These are phyloP conservation scores for Megalonaias nervosa DNA, from an alignment of 1,140 invertebrate species.

Conservation along the genomic window DNA sequence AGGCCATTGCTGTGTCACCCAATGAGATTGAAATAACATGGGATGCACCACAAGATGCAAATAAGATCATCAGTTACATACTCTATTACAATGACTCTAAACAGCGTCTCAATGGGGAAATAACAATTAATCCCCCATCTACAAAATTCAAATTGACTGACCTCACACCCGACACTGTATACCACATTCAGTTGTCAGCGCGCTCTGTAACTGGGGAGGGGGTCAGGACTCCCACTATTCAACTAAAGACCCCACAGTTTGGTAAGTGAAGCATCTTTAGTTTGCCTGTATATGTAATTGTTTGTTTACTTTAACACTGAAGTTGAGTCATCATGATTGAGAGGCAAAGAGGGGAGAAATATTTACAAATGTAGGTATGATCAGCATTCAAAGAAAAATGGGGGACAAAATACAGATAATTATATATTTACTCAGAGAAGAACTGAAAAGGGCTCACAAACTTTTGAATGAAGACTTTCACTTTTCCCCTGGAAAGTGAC, in stretches of 20 bases:
- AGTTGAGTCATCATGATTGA: too few relatives aligned
- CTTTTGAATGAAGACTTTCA: too few relatives aligned
- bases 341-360: too few relatives aligned
- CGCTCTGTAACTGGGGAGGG: slow-evolving; percentile 93
- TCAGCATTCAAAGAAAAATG: too few relatives aligned
- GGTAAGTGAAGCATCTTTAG: slow-evolving; percentile 80
- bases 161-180: slow-evolving; percentile 95
- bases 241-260: slow-evolving; percentile 95
- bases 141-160: slow-evolving; percentile 88
- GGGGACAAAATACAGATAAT: too few relatives aligned
- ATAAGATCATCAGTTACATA: slow-evolving; percentile 95
- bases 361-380: too few relatives aligned
- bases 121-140: slow-evolving; percentile 79
- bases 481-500: too few relatives aligned
- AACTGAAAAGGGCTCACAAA: too few relatives aligned
- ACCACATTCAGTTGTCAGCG: slow-evolving; percentile 96
- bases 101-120: slow-evolving; percentile 81
- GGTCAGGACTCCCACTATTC: slow-evolving; percentile 93
- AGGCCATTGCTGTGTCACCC: slow-evolving; percentile 76
- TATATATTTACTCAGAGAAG: too few relatives aligned
- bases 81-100: slow-evolving; percentile 96
- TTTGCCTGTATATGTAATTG: neutral
- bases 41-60: slow-evolving; percentile 87
- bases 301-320: too few relatives aligned
- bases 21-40: slow-evolving; percentile 86